phyloP scores from a whole-genome alignment of 2,797 vertebrate genomes.

The Myoxocephalus aenaeus region DNA sequence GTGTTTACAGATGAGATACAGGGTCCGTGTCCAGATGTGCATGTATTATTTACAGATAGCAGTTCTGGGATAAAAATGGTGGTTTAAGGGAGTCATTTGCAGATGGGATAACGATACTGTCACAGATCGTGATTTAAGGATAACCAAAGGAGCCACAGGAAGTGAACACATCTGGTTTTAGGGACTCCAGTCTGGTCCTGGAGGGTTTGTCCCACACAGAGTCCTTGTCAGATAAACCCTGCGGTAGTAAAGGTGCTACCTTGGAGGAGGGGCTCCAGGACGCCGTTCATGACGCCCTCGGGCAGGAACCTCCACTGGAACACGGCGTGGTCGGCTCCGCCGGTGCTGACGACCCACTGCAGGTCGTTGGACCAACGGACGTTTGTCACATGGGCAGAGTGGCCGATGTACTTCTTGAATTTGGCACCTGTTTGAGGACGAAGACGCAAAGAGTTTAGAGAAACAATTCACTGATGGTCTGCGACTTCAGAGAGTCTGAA shows the following conservation, averaged over 20 bases:
- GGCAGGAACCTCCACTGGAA: conserved; percentile 98
- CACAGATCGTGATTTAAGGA: neutral
- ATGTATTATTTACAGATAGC: neutral
- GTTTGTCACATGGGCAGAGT: conserved; percentile 96
- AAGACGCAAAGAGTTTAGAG: neutral
- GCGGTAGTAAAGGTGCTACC: conserved; percentile 76
- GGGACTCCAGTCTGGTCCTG: neutral
- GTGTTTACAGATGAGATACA: neutral
- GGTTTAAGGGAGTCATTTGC: neutral
- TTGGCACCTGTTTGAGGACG: conserved; percentile 88
- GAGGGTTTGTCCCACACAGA: neutral
- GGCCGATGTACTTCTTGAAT: conserved; percentile 95
- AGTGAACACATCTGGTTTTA: neutral
- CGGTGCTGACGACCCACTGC: conserved; percentile 95
- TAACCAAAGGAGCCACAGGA: neutral
- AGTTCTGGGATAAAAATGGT: neutral
- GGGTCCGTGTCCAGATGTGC: neutral
- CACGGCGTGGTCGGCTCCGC: conserved; percentile 95
- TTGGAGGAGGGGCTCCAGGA: conserved; percentile 89
- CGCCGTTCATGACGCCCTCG: conserved; percentile 91
- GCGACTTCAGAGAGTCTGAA: too few species aligned
- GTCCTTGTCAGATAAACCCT: too few species aligned
- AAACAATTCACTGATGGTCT: neutral
- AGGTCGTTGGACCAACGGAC: conserved; percentile 97
- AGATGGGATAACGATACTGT: neutral